Evolutionary conservation across 53 echinoderm and acorn worm genomes (phyloP).

Genomic region (Mesocentrotus franciscanus): DNA sequence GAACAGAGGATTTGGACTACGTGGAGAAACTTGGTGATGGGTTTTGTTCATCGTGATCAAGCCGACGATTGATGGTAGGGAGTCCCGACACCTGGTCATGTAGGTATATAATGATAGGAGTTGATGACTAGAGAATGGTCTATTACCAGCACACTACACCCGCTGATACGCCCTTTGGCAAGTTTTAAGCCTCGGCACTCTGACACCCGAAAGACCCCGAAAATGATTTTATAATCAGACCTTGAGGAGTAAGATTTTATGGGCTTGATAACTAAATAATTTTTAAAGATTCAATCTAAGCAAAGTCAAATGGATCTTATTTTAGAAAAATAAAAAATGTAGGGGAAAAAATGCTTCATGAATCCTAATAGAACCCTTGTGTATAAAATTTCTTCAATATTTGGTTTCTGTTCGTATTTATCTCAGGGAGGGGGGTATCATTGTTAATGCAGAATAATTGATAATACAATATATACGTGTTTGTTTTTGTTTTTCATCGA

Average conservation of each 20-base stretch:
- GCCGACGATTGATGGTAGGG: constrained; percentile 20
- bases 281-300: not conserved
- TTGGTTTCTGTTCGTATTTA: not conserved
- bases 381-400: not conserved
- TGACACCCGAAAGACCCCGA: not conserved
- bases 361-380: not conserved
- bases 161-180: constrained; percentile 49
- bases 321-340: not conserved
- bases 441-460: too few species aligned
- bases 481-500: too few species aligned
- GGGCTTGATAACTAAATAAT: not conserved
- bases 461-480: too few species aligned
- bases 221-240: not conserved
- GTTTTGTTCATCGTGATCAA: not conserved
- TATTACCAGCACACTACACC: constrained; percentile 29
- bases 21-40: constrained; percentile 18
- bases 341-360: not conserved
- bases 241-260: not conserved
- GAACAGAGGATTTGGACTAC: not conserved
- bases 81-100: constrained; percentile 30
- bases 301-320: not conserved
- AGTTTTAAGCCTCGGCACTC: not conserved
- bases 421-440: not conserved
- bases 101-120: constrained; percentile 41
- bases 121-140: constrained; percentile 41